Base-by-base conservation (phyloP, 2,888 invertebrate genomes). In the Cerastis leucographa region DNA sequence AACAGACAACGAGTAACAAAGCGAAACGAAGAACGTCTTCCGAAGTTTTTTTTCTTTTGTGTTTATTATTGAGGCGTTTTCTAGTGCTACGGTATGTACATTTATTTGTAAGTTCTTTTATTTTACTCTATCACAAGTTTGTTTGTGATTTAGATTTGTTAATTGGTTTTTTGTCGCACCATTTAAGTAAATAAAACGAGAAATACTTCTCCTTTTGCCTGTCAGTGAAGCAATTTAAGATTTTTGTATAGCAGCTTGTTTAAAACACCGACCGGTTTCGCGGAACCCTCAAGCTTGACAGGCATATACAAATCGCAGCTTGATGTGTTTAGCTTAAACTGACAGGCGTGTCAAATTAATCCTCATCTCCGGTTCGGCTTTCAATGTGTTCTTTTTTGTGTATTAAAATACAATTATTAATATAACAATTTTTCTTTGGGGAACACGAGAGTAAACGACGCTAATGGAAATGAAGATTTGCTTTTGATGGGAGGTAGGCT, bases 1-100 rank as follows among this genome's bases (percentile, higher is more conserved):
- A 61, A 76, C 73, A 78, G 69, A 73, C 71, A 72, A 83, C 77
- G 59, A 76, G 77, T 42, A 74, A 76, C 56, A 76, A 84, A 81
- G 71, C 25, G 62, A 54, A 74, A 76, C 64, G 51, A 44, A 65
- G 14, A 61, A 44, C 12, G 59, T 64, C 29, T 66, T 42, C n/a
- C n/a, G 51, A 70, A 44, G 62, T 66, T 67, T 77, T 76, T 29
- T 29, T 54, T 59, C 64, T 67, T 81, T 76, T 71, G 67, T 42
- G n/a, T 72, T 67, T 70, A 72, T 76, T 75, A 84, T 84, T 72
- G 56, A 59, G 29, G 77, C 61, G 56, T 71, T 74, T 74, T 54
- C 42, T 51, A 76, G 61, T 69, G 25, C 5, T 59, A 42, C 51
- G n/a, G 51, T 66, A 46, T 70, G 59, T 70, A 11, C 42, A 69